These are phyloP conservation scores for Nomada goodeniana DNA, from an alignment of 2,888 invertebrate genomes.

Conservation along the genomic window DNA sequence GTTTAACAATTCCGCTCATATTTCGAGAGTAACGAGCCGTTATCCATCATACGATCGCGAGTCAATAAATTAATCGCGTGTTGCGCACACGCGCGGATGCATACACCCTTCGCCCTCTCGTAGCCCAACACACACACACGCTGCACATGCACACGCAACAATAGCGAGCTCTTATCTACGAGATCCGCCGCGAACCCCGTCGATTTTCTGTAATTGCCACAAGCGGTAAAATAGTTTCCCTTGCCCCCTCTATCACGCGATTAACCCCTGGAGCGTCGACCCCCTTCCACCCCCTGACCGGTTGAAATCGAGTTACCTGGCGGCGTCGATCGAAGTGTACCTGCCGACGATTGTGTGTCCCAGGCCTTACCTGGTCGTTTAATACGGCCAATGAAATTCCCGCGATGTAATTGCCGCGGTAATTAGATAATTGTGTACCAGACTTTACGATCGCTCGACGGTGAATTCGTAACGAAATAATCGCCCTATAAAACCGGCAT, in stretches of 20 bases:
- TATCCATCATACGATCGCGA: slow-evolving; percentile 60
- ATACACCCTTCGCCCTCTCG: too few relatives aligned
- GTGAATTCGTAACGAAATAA: slow-evolving; percentile 70
- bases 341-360: slow-evolving; percentile 54
- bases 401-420: slow-evolving; percentile 72
- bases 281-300: slow-evolving; percentile 29
- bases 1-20: slow-evolving; percentile 44
- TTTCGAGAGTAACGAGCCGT: slow-evolving; percentile 42
- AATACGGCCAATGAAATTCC: slow-evolving; percentile 73
- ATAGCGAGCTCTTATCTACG: slow-evolving; percentile 11
- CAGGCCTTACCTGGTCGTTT: slow-evolving; percentile 66
- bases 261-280: slow-evolving; percentile 18
- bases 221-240: slow-evolving; percentile 61
- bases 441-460: slow-evolving; percentile 63
- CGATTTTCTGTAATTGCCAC: slow-evolving; percentile 59
- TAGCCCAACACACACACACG: too few relatives aligned
- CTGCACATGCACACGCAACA: not conserved
- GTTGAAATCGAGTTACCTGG: slow-evolving; percentile 71
- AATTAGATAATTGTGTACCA: slow-evolving; percentile 75
- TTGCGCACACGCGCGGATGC: not conserved
- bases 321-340: slow-evolving; percentile 66
- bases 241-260: not conserved
- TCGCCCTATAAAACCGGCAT: slow-evolving; percentile 52
- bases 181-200: slow-evolving; percentile 18
- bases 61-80: slow-evolving; percentile 64